phyloP scores from a whole-genome alignment of 2,113 vertebrate genomes.

The Prietella phreatophila region DNA sequence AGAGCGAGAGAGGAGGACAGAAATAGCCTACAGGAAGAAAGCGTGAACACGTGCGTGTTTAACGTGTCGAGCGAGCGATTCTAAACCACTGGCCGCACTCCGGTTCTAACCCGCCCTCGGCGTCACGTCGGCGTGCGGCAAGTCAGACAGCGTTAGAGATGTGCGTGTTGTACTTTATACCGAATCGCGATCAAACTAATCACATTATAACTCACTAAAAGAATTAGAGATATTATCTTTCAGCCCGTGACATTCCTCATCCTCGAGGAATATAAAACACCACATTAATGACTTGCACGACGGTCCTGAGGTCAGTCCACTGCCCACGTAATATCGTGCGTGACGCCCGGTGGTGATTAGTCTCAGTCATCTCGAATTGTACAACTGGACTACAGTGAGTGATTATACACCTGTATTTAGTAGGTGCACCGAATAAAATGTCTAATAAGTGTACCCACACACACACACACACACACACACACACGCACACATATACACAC shows the following conservation, averaged over 20 bases:
- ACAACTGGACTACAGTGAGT: neutral
- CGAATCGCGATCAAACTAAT: neutral
- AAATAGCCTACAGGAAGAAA: neutral
- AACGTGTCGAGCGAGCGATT: neutral
- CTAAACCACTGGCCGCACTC: neutral
- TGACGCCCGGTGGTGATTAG: neutral
- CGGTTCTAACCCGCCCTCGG: too few relatives aligned
- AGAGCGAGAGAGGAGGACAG: neutral
- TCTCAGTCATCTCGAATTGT: neutral
- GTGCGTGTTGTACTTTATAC: too few relatives aligned
- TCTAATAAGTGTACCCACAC: neutral
- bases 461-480: too few relatives aligned
- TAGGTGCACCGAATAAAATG: neutral
- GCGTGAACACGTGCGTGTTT: neutral
- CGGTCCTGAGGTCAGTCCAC: neutral
- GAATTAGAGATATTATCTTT: too few relatives aligned
- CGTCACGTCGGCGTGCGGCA: too few relatives aligned
- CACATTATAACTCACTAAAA: too few relatives aligned
- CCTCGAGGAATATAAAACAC: too few relatives aligned
- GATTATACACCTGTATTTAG: neutral
- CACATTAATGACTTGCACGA: too few relatives aligned
- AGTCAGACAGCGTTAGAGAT: too few relatives aligned
- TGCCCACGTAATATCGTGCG: neutral
- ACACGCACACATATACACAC: too few relatives aligned
- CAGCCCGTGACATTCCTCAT: too few relatives aligned